Percentiles rank a stretch among this genome's conserved stretches.
Evolutionary conservation across 1,140 invertebrate genomes (phyloP).

Genomic region (Camponotus floridanus): DNA sequence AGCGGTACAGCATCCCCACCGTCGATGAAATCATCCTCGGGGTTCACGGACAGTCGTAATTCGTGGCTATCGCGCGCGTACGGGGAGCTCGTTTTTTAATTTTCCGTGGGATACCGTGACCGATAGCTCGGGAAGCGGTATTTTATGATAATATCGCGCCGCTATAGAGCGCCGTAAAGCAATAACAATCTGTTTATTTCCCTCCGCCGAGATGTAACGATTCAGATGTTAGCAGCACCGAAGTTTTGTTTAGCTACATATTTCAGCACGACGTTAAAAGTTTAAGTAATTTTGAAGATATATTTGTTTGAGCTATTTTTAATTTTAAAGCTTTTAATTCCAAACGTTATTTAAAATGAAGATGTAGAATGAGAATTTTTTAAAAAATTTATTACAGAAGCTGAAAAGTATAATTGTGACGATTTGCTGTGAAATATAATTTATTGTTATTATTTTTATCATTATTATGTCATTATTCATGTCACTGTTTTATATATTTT

Average conservation of each 20-base stretch:
- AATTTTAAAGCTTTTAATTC: not conserved
- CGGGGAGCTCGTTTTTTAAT: conserved; percentile 48
- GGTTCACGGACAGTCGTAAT: conserved; percentile 74
- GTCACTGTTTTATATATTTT: not conserved
- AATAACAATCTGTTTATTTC: conserved; percentile 59
- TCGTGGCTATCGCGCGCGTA: conserved; percentile 69
- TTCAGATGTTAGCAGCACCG: not conserved
- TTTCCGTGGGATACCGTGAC: conserved; percentile 51
- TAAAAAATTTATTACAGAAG: too few relatives aligned
- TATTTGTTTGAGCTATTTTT: not conserved
- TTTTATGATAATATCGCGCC: conserved; percentile 62
- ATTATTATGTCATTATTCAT: not conserved
- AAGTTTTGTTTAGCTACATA: not conserved
- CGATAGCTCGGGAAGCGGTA: conserved; percentile 63
- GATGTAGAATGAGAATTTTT: not conserved
- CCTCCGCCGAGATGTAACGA: not conserved
- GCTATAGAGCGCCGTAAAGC: conserved; percentile 6
- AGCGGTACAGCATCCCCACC: conserved; percentile 81
- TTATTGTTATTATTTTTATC: not conserved
- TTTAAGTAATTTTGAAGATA: not conserved
- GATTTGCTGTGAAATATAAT: not conserved
- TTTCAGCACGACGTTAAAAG: not conserved
- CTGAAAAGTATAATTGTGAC: not conserved
- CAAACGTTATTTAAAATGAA: not conserved
- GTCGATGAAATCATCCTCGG: conserved; percentile 71